Percentiles rank a stretch among this genome's conserved stretches.
These are phyloP conservation scores for Mayetiola destructor DNA, from an alignment of 2,888 invertebrate species.

Conservation along the genomic window DNA sequence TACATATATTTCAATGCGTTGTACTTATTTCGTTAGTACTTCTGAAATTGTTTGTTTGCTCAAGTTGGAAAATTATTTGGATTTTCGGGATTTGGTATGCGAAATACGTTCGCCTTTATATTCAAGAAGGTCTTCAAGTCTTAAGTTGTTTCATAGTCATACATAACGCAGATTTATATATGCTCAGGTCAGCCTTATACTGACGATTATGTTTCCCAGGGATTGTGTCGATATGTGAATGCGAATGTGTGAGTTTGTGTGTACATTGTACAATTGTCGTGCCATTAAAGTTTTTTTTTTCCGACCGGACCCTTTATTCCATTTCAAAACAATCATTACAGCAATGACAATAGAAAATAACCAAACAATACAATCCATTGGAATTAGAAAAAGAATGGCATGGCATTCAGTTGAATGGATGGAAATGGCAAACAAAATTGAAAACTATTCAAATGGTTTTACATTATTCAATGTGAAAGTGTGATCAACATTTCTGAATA, in stretches of 20 bases:
- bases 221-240: neutral
- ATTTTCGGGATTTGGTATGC: no score
- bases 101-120: neutral
- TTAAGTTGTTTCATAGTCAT: no score
- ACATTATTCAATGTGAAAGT: no score
- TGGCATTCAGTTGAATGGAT: neutral
- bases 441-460: no score
- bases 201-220: no score
- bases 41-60: no score
- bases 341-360: neutral
- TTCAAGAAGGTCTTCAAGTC: neutral
- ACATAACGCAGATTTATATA: neutral
- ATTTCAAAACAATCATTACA: neutral
- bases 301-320: conserved; percentile 2
- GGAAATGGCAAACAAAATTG: no score
- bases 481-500: no score
- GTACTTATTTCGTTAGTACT: neutral
- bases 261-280: conserved; percentile 3
- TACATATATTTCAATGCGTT: neutral
- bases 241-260: neutral
- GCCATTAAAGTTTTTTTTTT: conserved; percentile 5
- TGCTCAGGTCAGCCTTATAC: neutral
- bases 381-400: neutral
- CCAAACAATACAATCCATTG: no score
- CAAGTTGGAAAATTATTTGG: no score